Evolutionary conservation across 1,140 invertebrate genomes (phyloP), one percentile per base, ranked within the genome.

Genomic region (Drosophila teissieri): DNA sequence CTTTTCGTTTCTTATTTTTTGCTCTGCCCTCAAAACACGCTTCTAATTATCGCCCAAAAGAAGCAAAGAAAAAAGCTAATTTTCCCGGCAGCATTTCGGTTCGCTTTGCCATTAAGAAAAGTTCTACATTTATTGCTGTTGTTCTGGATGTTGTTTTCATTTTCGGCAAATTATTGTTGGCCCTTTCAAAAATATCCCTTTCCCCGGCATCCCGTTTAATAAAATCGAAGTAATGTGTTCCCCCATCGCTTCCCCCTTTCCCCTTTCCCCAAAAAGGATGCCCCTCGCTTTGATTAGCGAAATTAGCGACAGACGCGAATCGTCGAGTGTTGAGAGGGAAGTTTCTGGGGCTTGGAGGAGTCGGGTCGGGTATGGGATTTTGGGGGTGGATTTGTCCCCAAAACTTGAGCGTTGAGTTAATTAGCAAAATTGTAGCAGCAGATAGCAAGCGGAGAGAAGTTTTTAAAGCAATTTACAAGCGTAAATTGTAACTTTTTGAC

Each of bases 391-490:
- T 57, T 36, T 53, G 39, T 46, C 56, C 61, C 49, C 63, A 68
- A 51, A 65, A 75, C 72, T 85, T 85, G 77, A 70, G 82, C 77
- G 76, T 77, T 80, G 84, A 88, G 84, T 88, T 88, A 88, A 88
- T 88, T 88, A 88, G 84, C 54, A 74, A 88, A 88, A 88, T 88
- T 88, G 84, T 84, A 78, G 69, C 77, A 31, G 68, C 68, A 78
- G 84, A 83, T 88, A 86, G 83, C 83, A 78, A 58, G 65, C 61
- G 56, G 27, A 63, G 63, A 60, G 65, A 89, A 89, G 68, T 88
- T 88, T 89, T 89, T 88, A 89, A 88, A 88, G 84, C 84, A 84
- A 89, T 88, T 84, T 88, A 89, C 84, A 84, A 89, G 80, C 84
- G 84, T 80, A 88, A 88, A 88, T 77, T 89, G 80, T 89, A 88